These are phyloP conservation scores for Harpagus bidentatus DNA, from an alignment of 2,113 vertebrate species.

Conservation along the genomic window DNA sequence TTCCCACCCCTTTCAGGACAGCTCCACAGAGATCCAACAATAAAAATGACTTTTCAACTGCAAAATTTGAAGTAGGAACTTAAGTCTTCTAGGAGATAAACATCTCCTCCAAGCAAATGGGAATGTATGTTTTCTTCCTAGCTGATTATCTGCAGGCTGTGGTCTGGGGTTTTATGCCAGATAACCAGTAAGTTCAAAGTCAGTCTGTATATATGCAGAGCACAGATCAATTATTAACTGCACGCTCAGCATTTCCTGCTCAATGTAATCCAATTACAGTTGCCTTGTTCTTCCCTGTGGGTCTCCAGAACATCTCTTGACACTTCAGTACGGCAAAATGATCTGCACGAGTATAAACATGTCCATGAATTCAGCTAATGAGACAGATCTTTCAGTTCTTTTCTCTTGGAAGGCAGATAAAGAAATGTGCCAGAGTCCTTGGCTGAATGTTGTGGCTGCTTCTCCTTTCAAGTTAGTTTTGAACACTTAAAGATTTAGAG, in stretches of 20 bases:
- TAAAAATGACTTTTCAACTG: background rate
- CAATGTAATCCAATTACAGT: slow-evolving; percentile 6
- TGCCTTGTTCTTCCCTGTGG: background rate
- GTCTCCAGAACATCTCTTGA: slow-evolving; percentile 23
- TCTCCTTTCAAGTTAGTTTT: background rate
- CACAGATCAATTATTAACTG: slow-evolving; percentile 18
- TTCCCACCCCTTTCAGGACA: background rate
- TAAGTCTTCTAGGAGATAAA: background rate
- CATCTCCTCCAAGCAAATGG: background rate
- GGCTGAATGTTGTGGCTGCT: background rate
- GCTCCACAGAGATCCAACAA: background rate
- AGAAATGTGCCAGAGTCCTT: slow-evolving; percentile 13
- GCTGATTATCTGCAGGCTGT: background rate
- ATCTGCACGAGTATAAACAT: background rate
- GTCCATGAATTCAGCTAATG: slow-evolving; percentile 30
- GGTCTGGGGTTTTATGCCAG: background rate
- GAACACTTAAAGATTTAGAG: background rate
- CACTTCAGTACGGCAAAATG: background rate
- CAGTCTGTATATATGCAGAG: background rate
- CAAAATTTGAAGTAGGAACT: background rate
- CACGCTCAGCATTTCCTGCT: slow-evolving; percentile 2
- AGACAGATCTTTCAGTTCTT: background rate
- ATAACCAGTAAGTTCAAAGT: background rate
- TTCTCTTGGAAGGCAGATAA: slow-evolving; percentile 5
- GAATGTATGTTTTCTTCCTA: background rate